Evolutionary conservation across 2,888 invertebrate genomes (phyloP), one percentile per base, ranked within the genome.

Genomic region (Empis stercorea): DNA sequence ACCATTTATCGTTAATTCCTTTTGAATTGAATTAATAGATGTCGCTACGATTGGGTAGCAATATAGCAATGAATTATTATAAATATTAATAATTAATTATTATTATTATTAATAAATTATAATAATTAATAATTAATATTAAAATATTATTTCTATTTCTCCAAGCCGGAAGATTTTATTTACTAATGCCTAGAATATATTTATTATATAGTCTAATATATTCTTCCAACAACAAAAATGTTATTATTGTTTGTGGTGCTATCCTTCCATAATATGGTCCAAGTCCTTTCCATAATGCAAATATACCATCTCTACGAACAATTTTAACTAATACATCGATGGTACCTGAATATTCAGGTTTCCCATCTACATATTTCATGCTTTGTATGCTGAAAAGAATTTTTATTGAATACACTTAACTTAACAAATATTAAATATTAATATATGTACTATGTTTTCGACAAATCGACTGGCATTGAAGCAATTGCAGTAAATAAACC

Each of bases 391-490:
- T 91, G 72, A 30, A 64, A 74, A 59, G 48, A 47, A 52, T 48
- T 43, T 13, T 15, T 30, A 36, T 37, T n/a, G 15, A 23, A 40
- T 9, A n/a, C 17, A 4, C 5, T 20, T 20, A 20, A 4, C 20
- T 34, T 7, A 7, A 9, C 30, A 41, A 37, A n/a, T 32, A 6
- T n/a, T 4, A 27, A 27, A 27, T 27, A n/a, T n/a, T n/a, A n/a
- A n/a, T n/a, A n/a, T n/a, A n/a, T 27, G 69, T 61, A 87, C 89
- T 89, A 87, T 3, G 97, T 99, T 72, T 99, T 99, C 46, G 94
- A 94, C 65, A 99, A 99, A 70, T 99, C 99, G 13, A 99, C 89
- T 0, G 99, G 99, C 94, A 99, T 95, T 0, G 96, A 96, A 10
- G 93, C 93, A 44, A 87, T 81, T 14, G 99, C 99, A 44, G 99